Evolutionary conservation across 2,888 invertebrate genomes (phyloP), one percentile per base, ranked within the genome.

Genomic region (Heteromyza rotundicornis): DNA sequence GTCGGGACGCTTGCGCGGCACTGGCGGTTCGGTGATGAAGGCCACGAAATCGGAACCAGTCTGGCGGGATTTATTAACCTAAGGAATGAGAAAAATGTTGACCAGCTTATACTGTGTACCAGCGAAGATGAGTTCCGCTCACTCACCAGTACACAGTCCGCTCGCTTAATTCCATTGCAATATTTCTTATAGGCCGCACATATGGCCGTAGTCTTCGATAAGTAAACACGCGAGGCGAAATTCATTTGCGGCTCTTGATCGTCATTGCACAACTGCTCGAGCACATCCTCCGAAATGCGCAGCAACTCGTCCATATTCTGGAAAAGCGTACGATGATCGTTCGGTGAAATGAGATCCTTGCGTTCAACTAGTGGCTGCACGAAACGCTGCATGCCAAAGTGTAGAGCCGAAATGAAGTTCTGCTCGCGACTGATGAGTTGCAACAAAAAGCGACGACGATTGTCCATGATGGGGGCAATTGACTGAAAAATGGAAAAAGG

Each of bases 281-380:
- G 80, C 63, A 94, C 89, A 70, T 94, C 94, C 82, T 93, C 93
- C 1, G 93, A 91, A 74, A 93, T 85, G 75, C 92, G 72, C 66
- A 82, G 73, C 80, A 91, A 89, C 86, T 94, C 94, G 80, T 94
- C 93, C 70, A 91, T 87, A 82, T 94, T 94, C 84, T 94, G 94
- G 81, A 94, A 94, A 60, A 94, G 84, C 35, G 90, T 86, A 78
- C 89, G 87, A 81, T 94, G 93, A 77, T 94, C 94, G 57, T 87
- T 86, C 1, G 89, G 87, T 1, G 90, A 88, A 57, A 94, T 89
- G 12, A 94, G 86, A 76, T 94, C 94, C 55, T 89, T 89, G 62
- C 91, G 86, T 74, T 93, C 92, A 3, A 87, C 86, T 67, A 94
- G 81, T 0, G 93, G 91, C 1, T 89, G 88, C 51, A 92, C 89